phyloP scores from a whole-genome alignment of 2,797 vertebrate genomes.

The Sebastes trivittatus region DNA sequence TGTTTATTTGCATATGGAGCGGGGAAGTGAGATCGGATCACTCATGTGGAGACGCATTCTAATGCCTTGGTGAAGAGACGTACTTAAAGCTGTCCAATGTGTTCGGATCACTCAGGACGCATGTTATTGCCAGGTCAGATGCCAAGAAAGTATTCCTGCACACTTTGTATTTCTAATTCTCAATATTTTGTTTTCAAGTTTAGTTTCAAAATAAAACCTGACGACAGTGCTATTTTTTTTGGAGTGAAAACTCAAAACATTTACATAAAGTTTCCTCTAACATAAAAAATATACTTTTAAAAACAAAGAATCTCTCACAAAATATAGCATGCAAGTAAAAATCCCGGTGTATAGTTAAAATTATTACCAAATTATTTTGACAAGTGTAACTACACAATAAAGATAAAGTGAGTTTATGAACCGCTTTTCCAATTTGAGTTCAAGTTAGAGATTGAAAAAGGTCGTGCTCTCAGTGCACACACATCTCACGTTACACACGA shows the following conservation, averaged over 20 bases:
- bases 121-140: neutral
- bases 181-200: neutral
- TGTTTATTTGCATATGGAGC: too few species aligned
- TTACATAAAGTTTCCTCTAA: neutral
- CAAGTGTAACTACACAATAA: neutral
- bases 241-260: neutral
- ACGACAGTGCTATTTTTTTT: neutral
- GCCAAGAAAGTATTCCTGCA: neutral
- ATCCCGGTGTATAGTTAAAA: accelerated
- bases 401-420: neutral
- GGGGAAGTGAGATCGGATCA: too few species aligned
- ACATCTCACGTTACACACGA: neutral
- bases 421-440: neutral
- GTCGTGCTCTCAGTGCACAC: neutral
- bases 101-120: too few species aligned
- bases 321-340: neutral
- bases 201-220: neutral
- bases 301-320: neutral
- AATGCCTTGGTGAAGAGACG: too few species aligned
- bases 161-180: neutral
- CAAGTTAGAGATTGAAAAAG: neutral
- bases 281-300: neutral
- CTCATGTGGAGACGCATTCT: too few species aligned
- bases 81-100: too few species aligned
- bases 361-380: neutral